Percentiles rank a stretch among this genome's conserved stretches.
phyloP scores from a whole-genome alignment of 2,888 invertebrate species.

The Cotesia congregata region DNA sequence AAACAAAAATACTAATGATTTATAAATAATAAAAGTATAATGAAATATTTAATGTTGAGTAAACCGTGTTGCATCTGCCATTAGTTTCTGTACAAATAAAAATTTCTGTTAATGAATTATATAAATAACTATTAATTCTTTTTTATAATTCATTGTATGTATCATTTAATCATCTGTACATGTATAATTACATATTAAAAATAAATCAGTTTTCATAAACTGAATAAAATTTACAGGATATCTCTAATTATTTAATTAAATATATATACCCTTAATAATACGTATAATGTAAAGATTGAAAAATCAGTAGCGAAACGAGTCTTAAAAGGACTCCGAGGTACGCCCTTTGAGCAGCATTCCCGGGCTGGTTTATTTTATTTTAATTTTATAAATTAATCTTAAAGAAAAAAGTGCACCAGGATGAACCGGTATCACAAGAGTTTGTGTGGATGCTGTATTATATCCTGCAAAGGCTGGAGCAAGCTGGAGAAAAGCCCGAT shows the following conservation, averaged over 20 bases:
- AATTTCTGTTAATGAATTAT: slow-evolving; percentile 22
- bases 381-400: too few relatives aligned
- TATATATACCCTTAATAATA: too few relatives aligned
- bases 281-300: too few relatives aligned
- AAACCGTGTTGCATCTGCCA: background rate
- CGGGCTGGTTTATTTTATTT: too few relatives aligned
- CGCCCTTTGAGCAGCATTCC: background rate
- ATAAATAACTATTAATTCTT: slow-evolving; percentile 6
- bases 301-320: too few relatives aligned
- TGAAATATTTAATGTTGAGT: background rate
- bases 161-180: slow-evolving; percentile 37
- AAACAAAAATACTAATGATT: too few relatives aligned
- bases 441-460: too few relatives aligned
- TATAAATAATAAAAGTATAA: background rate
- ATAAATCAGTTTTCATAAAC: slow-evolving; percentile 1
- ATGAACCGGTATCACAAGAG: too few relatives aligned
- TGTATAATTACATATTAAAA: slow-evolving; percentile 20
- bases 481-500: too few relatives aligned
- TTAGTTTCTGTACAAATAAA: slow-evolving; percentile 30
- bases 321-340: background rate
- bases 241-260: too few relatives aligned
- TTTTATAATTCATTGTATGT: slow-evolving; percentile 35
- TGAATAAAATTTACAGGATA: background rate
- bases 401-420: too few relatives aligned
- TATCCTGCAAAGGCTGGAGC: too few relatives aligned